phyloP scores from a whole-genome alignment of 2,113 vertebrate species.

The Dascyllus trimaculatus region DNA sequence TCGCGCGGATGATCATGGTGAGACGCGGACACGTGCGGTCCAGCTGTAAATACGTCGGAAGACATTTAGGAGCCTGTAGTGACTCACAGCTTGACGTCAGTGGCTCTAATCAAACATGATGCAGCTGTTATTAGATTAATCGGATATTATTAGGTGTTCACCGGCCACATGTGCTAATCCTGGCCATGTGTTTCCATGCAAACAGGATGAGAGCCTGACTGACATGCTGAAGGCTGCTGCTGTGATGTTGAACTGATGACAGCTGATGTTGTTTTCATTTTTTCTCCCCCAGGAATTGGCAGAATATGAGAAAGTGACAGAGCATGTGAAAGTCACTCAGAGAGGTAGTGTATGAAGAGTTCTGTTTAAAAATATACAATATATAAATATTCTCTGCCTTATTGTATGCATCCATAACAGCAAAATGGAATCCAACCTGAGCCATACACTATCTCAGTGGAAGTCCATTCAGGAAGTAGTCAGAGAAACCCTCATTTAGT shows the following conservation, averaged over 20 bases:
- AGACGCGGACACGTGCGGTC: slow-evolving; percentile 49
- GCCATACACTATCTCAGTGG: too few relatives aligned
- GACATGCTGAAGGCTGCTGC: background rate
- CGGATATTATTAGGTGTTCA: background rate
- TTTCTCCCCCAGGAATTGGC: slow-evolving; percentile 75
- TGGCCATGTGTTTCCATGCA: too few relatives aligned
- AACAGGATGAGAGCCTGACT: background rate
- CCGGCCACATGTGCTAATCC: too few relatives aligned
- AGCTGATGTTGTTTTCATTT: slow-evolving; percentile 1
- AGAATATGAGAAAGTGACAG: slow-evolving; percentile 74
- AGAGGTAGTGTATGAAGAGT: slow-evolving; percentile 69
- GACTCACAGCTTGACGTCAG: slow-evolving; percentile 13
- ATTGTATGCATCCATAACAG: too few relatives aligned
- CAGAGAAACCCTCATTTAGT: too few relatives aligned
- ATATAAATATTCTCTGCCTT: too few relatives aligned
- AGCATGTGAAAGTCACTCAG: slow-evolving; percentile 79
- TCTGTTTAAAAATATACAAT: background rate
- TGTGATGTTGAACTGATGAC: background rate
- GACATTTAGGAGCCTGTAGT: background rate
- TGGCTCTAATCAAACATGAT: background rate
- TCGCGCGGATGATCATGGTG: slow-evolving; percentile 82
- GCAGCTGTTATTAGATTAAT: slow-evolving; percentile 4
- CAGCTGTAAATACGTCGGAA: background rate
- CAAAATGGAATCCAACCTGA: too few relatives aligned
- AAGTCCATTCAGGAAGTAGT: too few relatives aligned